These are phyloP conservation scores for Apocheima hispidaria DNA, from an alignment of 2,888 invertebrate species.

Conservation along the genomic window DNA sequence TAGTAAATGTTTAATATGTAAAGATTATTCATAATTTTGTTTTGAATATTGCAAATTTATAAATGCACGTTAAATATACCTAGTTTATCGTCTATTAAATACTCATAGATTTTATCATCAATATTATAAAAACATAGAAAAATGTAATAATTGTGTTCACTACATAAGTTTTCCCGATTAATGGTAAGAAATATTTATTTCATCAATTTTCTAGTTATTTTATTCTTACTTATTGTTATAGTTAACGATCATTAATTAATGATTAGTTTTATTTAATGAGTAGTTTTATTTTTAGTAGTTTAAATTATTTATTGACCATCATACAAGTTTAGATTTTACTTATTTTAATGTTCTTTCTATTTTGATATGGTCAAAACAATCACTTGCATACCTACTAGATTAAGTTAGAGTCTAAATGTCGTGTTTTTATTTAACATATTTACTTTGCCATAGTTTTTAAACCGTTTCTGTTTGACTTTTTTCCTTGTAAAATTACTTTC, in stretches of 20 bases:
- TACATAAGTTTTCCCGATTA: slow-evolving; percentile 54
- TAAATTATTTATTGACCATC: too few relatives aligned
- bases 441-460: neutral
- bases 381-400: neutral
- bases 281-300: too few relatives aligned
- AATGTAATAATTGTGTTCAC: slow-evolving; percentile 76
- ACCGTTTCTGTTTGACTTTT: too few relatives aligned
- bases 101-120: slow-evolving; percentile 65
- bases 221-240: neutral
- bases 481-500: neutral
- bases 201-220: neutral
- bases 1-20: slow-evolving; percentile 62
- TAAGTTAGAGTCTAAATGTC: neutral
- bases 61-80: slow-evolving; percentile 62
- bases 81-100: slow-evolving; percentile 58
- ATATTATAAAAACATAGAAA: slow-evolving; percentile 59
- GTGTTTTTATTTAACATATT: neutral
- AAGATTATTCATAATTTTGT: slow-evolving; percentile 52
- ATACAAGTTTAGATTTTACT: too few relatives aligned
- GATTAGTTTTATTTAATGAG: too few relatives aligned
- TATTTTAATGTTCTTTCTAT: neutral
- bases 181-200: slow-evolving; percentile 5
- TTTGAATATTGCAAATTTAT: slow-evolving; percentile 59
- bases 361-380: neutral
- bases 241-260: too few relatives aligned